phyloP scores from a whole-genome alignment of 2,888 invertebrate genomes.

The Lymantria monacha region DNA sequence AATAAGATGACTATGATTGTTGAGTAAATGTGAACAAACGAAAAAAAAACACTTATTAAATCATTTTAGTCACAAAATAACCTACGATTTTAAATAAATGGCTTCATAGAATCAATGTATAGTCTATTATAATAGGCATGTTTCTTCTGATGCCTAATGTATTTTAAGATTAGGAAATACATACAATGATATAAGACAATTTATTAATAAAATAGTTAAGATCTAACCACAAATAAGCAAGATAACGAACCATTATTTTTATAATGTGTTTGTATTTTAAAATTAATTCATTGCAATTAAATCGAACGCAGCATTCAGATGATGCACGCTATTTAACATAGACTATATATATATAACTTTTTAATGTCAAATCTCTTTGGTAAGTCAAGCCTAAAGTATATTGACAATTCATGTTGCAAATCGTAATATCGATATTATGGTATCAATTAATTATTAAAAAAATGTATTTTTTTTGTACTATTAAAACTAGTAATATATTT shows the following conservation, averaged over 20 bases:
- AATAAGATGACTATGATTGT: constrained; percentile 9
- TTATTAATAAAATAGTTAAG: constrained; percentile 8
- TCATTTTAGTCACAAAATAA: constrained; percentile 32
- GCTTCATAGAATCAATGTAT: constrained; percentile 24
- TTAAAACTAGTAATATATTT: background rate
- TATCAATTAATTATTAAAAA: background rate
- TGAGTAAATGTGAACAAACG: constrained; percentile 8
- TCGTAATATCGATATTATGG: background rate
- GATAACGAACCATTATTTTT: constrained; percentile 5
- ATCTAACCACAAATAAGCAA: constrained; percentile 10
- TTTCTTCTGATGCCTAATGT: constrained; percentile 28
- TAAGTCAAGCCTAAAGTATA: constrained; percentile 2
- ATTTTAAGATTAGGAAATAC: constrained; percentile 21
- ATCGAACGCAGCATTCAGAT: constrained; percentile 18
- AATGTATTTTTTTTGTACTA: background rate
- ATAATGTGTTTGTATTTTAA: constrained; percentile 12
- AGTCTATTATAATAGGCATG: constrained; percentile 29
- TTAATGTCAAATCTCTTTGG: constrained; percentile 30
- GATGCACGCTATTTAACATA: constrained; percentile 25
- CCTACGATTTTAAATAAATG: constrained; percentile 15
- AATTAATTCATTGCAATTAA: constrained; percentile 12
- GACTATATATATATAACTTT: constrained; percentile 11
- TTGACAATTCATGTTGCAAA: background rate
- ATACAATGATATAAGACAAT: constrained; percentile 8
- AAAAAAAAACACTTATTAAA: constrained; percentile 15